A percentile compares a stretch with the other conserved stretches of the same genome.
These are phyloP conservation scores for Elysia chlorotica DNA, from an alignment of 1,140 invertebrate genomes.

Conservation along the genomic window DNA sequence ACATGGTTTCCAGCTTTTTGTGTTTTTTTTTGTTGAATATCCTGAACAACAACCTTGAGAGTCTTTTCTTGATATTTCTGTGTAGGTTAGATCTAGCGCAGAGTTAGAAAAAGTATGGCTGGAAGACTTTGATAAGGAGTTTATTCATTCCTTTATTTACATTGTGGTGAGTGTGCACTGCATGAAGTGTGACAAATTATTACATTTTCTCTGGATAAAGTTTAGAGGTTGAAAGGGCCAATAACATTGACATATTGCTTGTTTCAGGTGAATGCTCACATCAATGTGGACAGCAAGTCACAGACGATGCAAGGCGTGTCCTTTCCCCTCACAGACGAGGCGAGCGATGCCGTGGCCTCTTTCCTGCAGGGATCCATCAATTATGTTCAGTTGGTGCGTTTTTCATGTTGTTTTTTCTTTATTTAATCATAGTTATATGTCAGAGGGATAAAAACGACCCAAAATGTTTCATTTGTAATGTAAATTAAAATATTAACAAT, in stretches of 20 bases:
- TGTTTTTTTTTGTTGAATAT: too few species aligned
- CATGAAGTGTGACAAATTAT: too few species aligned
- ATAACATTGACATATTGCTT: not conserved
- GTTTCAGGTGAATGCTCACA: slow-evolving; percentile 71
- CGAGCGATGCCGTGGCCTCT: slow-evolving; percentile 73
- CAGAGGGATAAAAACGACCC: too few species aligned
- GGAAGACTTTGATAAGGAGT: not conserved
- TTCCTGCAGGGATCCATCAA: slow-evolving; percentile 65
- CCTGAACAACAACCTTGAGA: too few species aligned
- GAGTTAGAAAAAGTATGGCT: not conserved
- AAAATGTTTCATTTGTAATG: too few species aligned
- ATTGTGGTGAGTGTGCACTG: too few species aligned
- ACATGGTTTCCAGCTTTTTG: too few species aligned
- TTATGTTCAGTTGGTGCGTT: slow-evolving; percentile 71
- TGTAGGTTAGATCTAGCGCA: not conserved
- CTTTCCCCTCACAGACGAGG: slow-evolving; percentile 88
- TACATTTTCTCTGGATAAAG: not conserved
- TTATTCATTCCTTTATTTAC: not conserved
- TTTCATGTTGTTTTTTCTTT: too few species aligned
- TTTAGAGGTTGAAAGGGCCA: not conserved
- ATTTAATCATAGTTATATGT: too few species aligned
- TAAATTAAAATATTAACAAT: too few species aligned
- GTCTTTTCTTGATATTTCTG: too few species aligned
- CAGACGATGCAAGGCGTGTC: slow-evolving; percentile 89
- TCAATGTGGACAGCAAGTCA: slow-evolving; percentile 83